Evolutionary conservation across 2,888 invertebrate genomes (phyloP).

Genomic region (Crossocerus cetratus): DNA sequence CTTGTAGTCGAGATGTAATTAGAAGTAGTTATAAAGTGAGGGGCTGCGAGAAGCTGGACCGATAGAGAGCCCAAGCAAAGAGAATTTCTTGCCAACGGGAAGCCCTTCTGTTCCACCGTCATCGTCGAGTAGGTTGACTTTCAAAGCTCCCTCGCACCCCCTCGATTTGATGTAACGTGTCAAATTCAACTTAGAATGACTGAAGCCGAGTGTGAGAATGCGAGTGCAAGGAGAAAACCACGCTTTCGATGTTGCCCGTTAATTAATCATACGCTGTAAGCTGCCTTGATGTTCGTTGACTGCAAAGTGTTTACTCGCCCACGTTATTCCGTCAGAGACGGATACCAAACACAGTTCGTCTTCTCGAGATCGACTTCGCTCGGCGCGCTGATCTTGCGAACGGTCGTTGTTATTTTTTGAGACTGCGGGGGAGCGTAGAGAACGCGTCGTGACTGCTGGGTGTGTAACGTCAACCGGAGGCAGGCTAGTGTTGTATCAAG

Average conservation of each 20-base stretch:
- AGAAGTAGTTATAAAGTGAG: slow-evolving; percentile 5
- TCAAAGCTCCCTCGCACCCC: background rate
- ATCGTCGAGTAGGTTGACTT: slow-evolving; percentile 13
- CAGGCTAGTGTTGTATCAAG: background rate
- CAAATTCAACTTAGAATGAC: slow-evolving; percentile 6
- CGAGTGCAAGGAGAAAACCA: background rate
- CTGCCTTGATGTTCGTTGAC: slow-evolving; percentile 22
- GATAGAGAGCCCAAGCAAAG: background rate
- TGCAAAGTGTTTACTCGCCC: too few relatives aligned
- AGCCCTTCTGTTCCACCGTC: slow-evolving; percentile 1
- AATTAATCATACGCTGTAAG: slow-evolving; percentile 16
- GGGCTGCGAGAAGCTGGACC: background rate
- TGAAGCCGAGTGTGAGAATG: background rate
- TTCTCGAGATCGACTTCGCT: slow-evolving; percentile 30
- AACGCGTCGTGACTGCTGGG: slow-evolving; percentile 4
- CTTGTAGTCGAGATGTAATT: slow-evolving; percentile 6
- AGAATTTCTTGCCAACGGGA: background rate
- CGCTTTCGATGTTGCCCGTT: slow-evolving; percentile 42
- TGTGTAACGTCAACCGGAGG: background rate
- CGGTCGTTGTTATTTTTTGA: slow-evolving; percentile 5
- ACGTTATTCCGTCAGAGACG: too few relatives aligned
- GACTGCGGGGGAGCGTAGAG: background rate
- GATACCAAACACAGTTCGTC: background rate
- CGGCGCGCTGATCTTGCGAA: slow-evolving; percentile 17
- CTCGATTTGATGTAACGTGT: slow-evolving; percentile 9